Evolutionary conservation across 1,140 invertebrate species (phyloP).

Genomic region (Trinorchestia longiramus): DNA sequence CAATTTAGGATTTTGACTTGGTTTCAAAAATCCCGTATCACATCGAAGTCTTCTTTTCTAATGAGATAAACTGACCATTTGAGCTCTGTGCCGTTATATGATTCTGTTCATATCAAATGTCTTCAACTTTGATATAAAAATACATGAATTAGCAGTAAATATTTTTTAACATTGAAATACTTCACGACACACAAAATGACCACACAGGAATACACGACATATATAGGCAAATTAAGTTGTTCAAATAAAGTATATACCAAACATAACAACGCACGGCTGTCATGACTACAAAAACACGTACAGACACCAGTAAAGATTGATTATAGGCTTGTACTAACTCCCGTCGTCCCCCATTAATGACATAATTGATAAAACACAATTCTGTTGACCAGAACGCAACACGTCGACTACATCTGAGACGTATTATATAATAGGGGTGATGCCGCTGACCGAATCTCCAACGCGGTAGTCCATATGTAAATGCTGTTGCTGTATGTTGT

Average conservation of each 20-base stretch:
- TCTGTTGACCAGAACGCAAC: neutral
- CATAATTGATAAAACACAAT: neutral
- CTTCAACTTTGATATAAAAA: neutral
- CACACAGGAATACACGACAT: neutral
- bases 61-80: too few relatives aligned
- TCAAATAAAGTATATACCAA: neutral
- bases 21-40: neutral
- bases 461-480: too few relatives aligned
- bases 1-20: neutral
- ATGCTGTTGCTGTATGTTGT: too few relatives aligned
- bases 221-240: neutral
- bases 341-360: neutral
- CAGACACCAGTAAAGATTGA: neutral
- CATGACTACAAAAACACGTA: neutral
- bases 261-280: neutral
- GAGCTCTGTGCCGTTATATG: neutral
- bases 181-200: neutral
- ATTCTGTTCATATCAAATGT: neutral
- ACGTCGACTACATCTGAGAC: neutral
- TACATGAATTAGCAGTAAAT: neutral
- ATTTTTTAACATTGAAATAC: neutral
- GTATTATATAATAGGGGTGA: neutral
- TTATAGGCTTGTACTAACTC: neutral
- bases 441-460: too few relatives aligned
- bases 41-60: neutral